Base-by-base conservation (phyloP, 2,888 invertebrate species). In the Cepaea hortensis region DNA sequence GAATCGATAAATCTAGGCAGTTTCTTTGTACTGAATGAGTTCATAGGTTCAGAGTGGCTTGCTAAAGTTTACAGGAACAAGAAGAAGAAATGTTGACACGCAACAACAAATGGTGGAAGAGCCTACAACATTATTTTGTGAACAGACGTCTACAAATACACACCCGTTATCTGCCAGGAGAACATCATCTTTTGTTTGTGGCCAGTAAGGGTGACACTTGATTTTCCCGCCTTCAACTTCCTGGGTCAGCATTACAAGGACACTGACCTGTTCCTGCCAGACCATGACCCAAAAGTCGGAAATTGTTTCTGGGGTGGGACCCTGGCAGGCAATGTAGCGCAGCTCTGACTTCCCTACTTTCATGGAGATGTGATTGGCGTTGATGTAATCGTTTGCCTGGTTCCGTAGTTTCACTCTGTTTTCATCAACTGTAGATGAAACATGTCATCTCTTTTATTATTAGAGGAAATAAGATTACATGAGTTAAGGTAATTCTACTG, bases 201-300 rank as follows among this genome's bases (percentile, higher is more conserved):
- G 98, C 98, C 98, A 99, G 95, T 99, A 99, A 95, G 98, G 98
- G 86, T 98, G 97, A 95, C 98, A 99, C 95, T 99, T 99, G 90
- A 97, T 96, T 91, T 98, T 96, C n/a, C 98, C 97, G 91, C 97
- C 96, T 95, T 99, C 98, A 94, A 97, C 96, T 81, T 97, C 97
- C 93, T 92, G 92, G 6, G 98, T 98, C 91, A 98, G 98, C 98
- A 99, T 99, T 91, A 98, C 98, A 76, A 95, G 94, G 18, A 95
- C 94, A 5, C 97, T 96, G 90, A 97, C 96, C 93, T 97, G 97
- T 94, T 98, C 98, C 95, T 98, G 98, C 98, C 98, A 98, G 90
- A 98, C 96, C 98, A 99, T 98, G 93, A 97, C 96, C 98, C 98
- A 99, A 96, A 99, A 98, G 95, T 98, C 98, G 85, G 96, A 96